Conservation (phyloP, 2,113 vertebrate genomes). For the Corythoichthys intestinalis region DNA sequence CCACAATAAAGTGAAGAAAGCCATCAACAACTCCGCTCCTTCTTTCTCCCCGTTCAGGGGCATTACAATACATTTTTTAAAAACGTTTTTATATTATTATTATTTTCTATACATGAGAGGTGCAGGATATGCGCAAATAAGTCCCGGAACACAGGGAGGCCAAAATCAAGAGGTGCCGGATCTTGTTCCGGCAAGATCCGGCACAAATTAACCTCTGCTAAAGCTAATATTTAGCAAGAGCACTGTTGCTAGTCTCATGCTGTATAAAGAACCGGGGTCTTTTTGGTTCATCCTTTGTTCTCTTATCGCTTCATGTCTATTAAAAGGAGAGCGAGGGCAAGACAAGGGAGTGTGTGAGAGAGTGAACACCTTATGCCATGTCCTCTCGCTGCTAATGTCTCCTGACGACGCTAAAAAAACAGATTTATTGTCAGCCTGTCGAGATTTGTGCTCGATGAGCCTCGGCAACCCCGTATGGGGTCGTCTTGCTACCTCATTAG, state of each 20-base stretch:
- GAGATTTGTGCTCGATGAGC: conserved; percentile 8
- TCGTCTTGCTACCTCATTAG: conserved; percentile 11
- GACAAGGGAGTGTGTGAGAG: conserved; percentile 15
- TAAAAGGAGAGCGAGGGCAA: conserved; percentile 8
- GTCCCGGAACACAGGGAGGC: too few species aligned
- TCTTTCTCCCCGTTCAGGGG: too few species aligned
- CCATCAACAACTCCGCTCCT: too few species aligned
- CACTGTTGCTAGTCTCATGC: conserved; percentile 17
- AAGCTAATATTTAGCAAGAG: background rate
- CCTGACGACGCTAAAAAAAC: conserved; percentile 31
- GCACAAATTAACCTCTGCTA: too few species aligned
- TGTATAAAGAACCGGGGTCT: conserved; percentile 23
- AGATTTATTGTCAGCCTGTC: conserved; percentile 27
- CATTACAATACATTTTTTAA: too few species aligned
- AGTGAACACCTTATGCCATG: conserved; percentile 40
- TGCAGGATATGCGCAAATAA: too few species aligned
- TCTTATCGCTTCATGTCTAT: conserved; percentile 16
- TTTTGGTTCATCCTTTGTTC: background rate
- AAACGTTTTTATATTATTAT: too few species aligned
- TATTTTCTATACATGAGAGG: too few species aligned
- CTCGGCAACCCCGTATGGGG: background rate
- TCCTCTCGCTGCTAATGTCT: conserved; percentile 25
- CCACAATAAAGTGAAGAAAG: too few species aligned
- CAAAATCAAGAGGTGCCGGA: too few species aligned
- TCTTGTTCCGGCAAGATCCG: too few species aligned